These are phyloP conservation scores for Lasaia peninsularis DNA, from an alignment of 1,140 invertebrate genomes.

Conservation along the genomic window DNA sequence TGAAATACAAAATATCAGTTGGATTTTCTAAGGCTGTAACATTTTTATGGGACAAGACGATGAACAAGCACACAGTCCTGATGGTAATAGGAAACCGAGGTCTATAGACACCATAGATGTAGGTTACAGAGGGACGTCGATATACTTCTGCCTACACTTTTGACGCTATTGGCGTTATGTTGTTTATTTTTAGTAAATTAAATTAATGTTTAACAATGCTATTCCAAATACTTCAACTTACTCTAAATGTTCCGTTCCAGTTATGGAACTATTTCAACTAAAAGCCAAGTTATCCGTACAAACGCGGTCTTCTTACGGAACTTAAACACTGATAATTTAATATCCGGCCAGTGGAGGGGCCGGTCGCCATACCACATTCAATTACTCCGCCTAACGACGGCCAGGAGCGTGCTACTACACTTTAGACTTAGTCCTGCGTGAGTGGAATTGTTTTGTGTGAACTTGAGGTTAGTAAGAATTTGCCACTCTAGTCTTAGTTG, in stretches of 20 bases:
- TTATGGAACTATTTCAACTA: neutral
- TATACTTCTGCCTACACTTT: too few species aligned
- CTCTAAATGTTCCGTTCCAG: neutral
- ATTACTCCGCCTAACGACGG: slow-evolving; percentile 4
- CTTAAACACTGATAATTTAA: slow-evolving; percentile 1
- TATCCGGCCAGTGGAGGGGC: slow-evolving; percentile 1
- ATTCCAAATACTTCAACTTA: neutral
- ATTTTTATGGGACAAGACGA: too few species aligned
- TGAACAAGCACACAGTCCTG: too few species aligned
- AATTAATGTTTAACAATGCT: too few species aligned
- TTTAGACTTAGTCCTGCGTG: slow-evolving; percentile 7
- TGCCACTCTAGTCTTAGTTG: neutral
- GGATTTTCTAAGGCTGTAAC: too few species aligned
- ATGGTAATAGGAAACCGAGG: too few species aligned
- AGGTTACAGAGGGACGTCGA: too few species aligned
- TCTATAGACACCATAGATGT: too few species aligned
- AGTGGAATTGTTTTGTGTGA: slow-evolving; percentile 4
- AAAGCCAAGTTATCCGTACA: neutral
- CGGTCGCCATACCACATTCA: neutral
- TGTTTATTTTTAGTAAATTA: too few species aligned
- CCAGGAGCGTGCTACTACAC: neutral
- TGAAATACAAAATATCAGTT: too few species aligned
- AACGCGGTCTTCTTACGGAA: neutral
- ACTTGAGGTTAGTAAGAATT: slow-evolving; percentile 1
- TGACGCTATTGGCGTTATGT: too few species aligned